Conservation (phyloP, 1,140 invertebrate genomes). For the Acromyrmex heyeri region DNA sequence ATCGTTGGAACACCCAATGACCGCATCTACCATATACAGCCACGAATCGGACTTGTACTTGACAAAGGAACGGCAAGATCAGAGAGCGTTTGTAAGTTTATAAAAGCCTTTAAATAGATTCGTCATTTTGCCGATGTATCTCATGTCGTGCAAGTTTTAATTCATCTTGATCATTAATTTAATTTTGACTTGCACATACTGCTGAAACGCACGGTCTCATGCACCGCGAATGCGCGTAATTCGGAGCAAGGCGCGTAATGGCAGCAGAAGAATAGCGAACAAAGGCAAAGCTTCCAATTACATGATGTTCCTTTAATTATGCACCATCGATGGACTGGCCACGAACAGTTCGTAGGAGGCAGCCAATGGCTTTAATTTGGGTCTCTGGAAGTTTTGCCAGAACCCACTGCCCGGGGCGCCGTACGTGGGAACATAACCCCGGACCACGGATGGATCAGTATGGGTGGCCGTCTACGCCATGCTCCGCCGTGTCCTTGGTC, state of each 20-base stretch:
- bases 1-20: slow-evolving; percentile 60
- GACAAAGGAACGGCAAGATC: slow-evolving; percentile 58
- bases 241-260: slow-evolving; percentile 24
- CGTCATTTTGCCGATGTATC: not conserved
- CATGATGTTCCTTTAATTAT: slow-evolving; percentile 84
- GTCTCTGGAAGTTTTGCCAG: slow-evolving; percentile 78
- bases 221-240: not conserved
- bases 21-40: slow-evolving; percentile 32
- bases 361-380: slow-evolving; percentile 82
- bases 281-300: slow-evolving; percentile 79
- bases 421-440: slow-evolving; percentile 82
- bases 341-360: slow-evolving; percentile 79
- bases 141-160: not conserved
- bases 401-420: slow-evolving; percentile 80
- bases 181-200: not conserved
- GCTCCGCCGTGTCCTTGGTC: slow-evolving; percentile 77
- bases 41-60: slow-evolving; percentile 1
- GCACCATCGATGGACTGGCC: slow-evolving; percentile 77
- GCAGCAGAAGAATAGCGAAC: slow-evolving; percentile 44
- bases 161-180: not conserved
- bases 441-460: slow-evolving; percentile 74
- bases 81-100: slow-evolving; percentile 5
- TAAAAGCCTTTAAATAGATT: not conserved
- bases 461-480: slow-evolving; percentile 80
- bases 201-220: not conserved